Percentiles rank a stretch among this genome's conserved stretches.
Conservation (phyloP, 2,888 invertebrate genomes). For the Colletes collaris region DNA sequence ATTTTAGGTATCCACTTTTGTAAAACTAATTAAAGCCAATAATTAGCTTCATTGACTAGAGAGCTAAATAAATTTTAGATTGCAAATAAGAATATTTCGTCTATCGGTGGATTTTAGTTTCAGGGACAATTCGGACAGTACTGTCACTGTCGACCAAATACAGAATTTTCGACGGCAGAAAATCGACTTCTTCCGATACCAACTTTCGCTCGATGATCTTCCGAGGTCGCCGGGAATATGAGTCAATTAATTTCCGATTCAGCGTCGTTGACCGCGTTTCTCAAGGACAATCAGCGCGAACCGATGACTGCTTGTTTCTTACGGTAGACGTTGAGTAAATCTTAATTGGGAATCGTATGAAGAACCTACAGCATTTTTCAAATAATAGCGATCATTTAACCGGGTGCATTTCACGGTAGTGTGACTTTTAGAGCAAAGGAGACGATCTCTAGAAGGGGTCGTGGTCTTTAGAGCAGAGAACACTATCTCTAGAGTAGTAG, state of each 20-base stretch:
- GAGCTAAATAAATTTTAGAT: background rate
- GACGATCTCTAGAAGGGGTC: too few species aligned
- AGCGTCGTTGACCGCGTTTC: conserved; percentile 57
- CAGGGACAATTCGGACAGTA: background rate
- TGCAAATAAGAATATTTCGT: background rate
- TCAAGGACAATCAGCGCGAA: conserved; percentile 20
- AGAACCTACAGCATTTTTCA: too few species aligned
- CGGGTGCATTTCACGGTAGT: too few species aligned
- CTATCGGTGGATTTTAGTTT: background rate
- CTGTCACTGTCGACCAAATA: background rate
- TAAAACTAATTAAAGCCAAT: too few species aligned
- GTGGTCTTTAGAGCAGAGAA: too few species aligned
- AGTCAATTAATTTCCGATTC: conserved; percentile 58
- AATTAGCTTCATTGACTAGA: too few species aligned
- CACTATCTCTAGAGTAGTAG: too few species aligned
- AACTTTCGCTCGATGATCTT: conserved; percentile 46
- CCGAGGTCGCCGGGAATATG: conserved; percentile 27
- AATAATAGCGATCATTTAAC: too few species aligned
- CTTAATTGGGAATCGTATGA: background rate
- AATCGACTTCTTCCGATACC: conserved; percentile 19
- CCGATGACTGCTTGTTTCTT: conserved; percentile 3
- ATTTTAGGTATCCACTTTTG: too few species aligned
- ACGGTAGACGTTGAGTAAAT: background rate
- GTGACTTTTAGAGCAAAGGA: too few species aligned
- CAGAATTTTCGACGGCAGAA: background rate